Evolutionary conservation across 2,797 vertebrate genomes (phyloP), one percentile per base, ranked within the genome.

Genomic region (Denticeps clupeoides): DNA sequence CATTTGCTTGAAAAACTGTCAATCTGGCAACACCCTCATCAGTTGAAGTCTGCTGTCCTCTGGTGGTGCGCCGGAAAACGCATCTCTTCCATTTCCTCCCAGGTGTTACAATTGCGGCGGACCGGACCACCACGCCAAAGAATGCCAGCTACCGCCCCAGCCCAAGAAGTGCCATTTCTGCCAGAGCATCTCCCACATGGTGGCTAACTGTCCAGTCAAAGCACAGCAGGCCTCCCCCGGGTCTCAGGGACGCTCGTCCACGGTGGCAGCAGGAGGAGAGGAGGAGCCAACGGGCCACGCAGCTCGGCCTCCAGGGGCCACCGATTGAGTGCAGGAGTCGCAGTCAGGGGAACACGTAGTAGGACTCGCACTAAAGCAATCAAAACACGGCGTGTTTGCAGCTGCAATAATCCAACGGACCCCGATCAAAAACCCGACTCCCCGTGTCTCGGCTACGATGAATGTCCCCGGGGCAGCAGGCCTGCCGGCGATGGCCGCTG

Each of bases 131-230:
- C 90, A 93, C 7, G 91, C 89, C 75, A 94, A 95, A 75, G 88
- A 94, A 72, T 93, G 90, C 74, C 90, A 89, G 67, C 82, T 93
- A 18, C 89, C 89, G 0, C 89, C 89, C 1, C 89, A 93, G 76
- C 89, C 89, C 41, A 93, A 93, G 75, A 93, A 88, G 75, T 94
- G 89, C 70, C 89, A 94, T 73, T 91, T 86, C 63, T 95, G 91
- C 76, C 91, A 93, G 71, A 92, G 87, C 65, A 77, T 87, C 56
- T 81, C 75, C 68, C 91, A 94, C 70, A 91, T 94, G 89, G 87
- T 94, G 24, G 89, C 89, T 67, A 85, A 71, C 49, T 95, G 90
- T 72, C 89, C 87, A 0, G 53, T 68, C 46, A 90, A 83, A 80
- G 82, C 80, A 22, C 84, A 88, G 74, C 89, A 79, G 62, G 77